Conservation (phyloP, 2,888 invertebrate species). For the Azorinus chamasolen region DNA sequence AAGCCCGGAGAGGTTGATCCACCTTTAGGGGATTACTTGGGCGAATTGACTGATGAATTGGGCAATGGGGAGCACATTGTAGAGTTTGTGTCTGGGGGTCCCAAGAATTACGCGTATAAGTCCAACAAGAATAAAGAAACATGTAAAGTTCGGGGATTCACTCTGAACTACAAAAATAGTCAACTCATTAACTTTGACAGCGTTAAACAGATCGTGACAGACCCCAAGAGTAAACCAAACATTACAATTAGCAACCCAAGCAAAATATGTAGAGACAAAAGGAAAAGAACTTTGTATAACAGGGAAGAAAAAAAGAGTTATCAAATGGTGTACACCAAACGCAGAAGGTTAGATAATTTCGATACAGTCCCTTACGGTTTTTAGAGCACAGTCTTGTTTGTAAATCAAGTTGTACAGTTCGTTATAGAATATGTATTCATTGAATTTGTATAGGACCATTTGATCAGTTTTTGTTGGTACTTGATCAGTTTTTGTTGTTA, state of each 20-base stretch:
- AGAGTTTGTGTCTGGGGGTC: conserved; percentile 79
- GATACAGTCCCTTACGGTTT: conserved; percentile 62
- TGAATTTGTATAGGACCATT: too few relatives aligned
- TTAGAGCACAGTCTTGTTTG: conserved; percentile 9
- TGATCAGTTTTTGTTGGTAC: too few relatives aligned
- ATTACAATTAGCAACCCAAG: conserved; percentile 40
- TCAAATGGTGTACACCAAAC: conserved; percentile 61
- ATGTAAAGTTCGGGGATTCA: conserved; percentile 70
- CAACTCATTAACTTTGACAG: conserved; percentile 37
- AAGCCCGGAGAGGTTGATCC: conserved; percentile 46
- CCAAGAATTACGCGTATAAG: conserved; percentile 82
- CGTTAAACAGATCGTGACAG: conserved; percentile 24
- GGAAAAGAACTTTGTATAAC: conserved; percentile 90
- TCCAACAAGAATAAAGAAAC: conserved; percentile 37
- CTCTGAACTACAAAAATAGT: conserved; percentile 57
- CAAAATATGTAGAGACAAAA: conserved; percentile 88
- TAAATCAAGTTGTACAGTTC: too few relatives aligned
- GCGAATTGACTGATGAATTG: conserved; percentile 84
- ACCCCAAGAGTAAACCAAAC: neutral
- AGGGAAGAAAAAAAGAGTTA: conserved; percentile 86
- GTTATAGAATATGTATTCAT: too few relatives aligned
- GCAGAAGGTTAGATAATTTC: conserved; percentile 35
- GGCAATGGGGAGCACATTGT: conserved; percentile 61
- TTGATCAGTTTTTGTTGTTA: too few relatives aligned
- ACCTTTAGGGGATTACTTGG: conserved; percentile 77